Conservation (phyloP, 2,888 invertebrate genomes). For the Podotricha telesiphe region DNA sequence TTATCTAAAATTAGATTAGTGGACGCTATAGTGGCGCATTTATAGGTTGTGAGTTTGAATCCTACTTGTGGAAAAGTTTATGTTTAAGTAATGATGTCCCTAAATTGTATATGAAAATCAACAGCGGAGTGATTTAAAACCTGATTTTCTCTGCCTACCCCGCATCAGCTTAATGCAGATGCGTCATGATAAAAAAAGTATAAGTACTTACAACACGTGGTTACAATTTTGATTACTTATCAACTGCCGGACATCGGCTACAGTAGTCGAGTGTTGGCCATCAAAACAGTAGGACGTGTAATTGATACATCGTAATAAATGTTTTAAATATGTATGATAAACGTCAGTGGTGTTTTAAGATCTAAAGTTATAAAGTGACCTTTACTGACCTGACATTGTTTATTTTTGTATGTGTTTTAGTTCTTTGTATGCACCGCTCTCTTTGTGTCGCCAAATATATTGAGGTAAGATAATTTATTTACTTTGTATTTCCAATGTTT, state of each 20-base stretch:
- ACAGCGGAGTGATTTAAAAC: no score
- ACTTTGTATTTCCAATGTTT: neutral
- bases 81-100: no score
- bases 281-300: neutral
- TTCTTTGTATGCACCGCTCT: neutral
- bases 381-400: no score
- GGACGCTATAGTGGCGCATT: no score
- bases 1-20: no score
- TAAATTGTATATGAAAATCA: no score
- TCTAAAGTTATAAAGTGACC: neutral
- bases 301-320: neutral
- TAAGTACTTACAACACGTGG: constrained; percentile 8
- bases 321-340: neutral
- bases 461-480: neutral
- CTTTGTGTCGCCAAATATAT: neutral
- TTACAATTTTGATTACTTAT: constrained; percentile 16
- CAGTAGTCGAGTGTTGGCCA: neutral
- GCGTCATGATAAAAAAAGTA: neutral
- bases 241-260: neutral
- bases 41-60: no score
- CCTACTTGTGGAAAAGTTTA: no score
- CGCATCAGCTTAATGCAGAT: no score
- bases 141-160: no score
- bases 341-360: constrained; percentile 5
- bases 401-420: neutral